Conservation (phyloP, 2,113 vertebrate genomes). For the Cygnus atratus region DNA sequence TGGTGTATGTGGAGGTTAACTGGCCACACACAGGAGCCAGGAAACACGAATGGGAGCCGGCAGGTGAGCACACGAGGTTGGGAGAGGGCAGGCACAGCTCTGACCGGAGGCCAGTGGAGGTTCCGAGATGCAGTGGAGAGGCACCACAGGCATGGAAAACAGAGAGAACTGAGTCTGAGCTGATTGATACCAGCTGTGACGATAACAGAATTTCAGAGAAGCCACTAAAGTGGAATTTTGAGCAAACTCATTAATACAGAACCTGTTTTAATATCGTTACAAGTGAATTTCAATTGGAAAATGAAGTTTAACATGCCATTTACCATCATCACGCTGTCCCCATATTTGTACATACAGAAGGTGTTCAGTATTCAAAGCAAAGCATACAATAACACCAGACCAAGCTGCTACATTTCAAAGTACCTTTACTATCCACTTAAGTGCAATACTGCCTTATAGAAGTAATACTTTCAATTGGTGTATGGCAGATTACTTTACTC, state of each 20-base stretch:
- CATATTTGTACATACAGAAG: not conserved
- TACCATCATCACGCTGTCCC: not conserved
- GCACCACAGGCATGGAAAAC: rapidly evolving
- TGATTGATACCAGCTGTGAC: not conserved
- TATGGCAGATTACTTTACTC: not conserved
- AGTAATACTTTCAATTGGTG: conserved; percentile 1
- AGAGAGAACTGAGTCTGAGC: not conserved
- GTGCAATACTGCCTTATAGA: not conserved
- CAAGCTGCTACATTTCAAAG: not conserved
- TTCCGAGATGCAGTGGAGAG: not conserved
- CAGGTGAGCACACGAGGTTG: rapidly evolving
- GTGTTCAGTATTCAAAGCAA: not conserved
- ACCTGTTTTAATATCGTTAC: not conserved
- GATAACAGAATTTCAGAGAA: not conserved
- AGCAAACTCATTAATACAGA: not conserved
- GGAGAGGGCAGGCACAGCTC: not conserved
- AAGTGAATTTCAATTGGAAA: not conserved
- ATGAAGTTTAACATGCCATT: not conserved
- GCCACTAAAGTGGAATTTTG: not conserved
- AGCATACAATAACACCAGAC: not conserved
- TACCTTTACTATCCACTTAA: not conserved
- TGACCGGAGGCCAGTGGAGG: rapidly evolving
- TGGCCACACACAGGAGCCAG: not conserved
- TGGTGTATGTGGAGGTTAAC: not conserved
- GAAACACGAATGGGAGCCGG: not conserved